Base-by-base conservation (phyloP, 1,140 invertebrate species). In the Panulirus ornatus region DNA sequence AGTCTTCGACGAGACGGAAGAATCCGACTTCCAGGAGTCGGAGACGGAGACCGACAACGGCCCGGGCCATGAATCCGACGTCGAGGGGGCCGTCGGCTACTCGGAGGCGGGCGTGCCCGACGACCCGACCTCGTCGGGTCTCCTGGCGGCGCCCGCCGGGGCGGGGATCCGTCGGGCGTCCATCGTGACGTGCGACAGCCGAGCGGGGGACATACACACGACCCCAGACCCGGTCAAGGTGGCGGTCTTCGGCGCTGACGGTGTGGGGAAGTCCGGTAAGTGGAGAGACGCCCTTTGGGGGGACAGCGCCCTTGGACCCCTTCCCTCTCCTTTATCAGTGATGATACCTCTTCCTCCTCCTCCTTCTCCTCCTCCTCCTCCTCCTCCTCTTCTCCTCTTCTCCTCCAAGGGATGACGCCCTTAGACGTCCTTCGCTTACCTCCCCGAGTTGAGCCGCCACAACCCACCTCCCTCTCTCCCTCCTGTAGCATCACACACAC, bases 221-320 rank as follows among this genome's bases (percentile, higher is more conserved):
- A 38, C 47, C 14, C 75, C 86, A 0, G 86, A 88, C 34, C 86
- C 86, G 19, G 47, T 88, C 51, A 79, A 71, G 40, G 75, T 88
- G 16, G 86, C 86, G 14, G 86, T 88, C 0, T 88, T 88, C 86
- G 86, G 86, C 3, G 81, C 51, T 8, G 86, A 88, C 38, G 86
- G 86, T 36, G 86, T 88, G 2, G 86, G 86, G 16, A 88, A 88
- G 86, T 81, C 86, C 14, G 86, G 86, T 88, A 19, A 88, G 86
- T 81, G n/a, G n/a, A n/a, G n/a, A n/a, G n/a, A n/a, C n/a, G n/a
- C n/a, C n/a, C n/a, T n/a, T n/a, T n/a, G n/a, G n/a, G n/a, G n/a
- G n/a, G n/a, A n/a, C n/a, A n/a, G n/a, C n/a, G n/a, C n/a, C n/a
- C n/a, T n/a, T n/a, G n/a, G n/a, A n/a, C n/a, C n/a, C n/a, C n/a